A percentile compares a stretch with the other conserved stretches of the same genome.
phyloP scores from a whole-genome alignment of 2,888 invertebrate genomes.

The Bibio marci region DNA sequence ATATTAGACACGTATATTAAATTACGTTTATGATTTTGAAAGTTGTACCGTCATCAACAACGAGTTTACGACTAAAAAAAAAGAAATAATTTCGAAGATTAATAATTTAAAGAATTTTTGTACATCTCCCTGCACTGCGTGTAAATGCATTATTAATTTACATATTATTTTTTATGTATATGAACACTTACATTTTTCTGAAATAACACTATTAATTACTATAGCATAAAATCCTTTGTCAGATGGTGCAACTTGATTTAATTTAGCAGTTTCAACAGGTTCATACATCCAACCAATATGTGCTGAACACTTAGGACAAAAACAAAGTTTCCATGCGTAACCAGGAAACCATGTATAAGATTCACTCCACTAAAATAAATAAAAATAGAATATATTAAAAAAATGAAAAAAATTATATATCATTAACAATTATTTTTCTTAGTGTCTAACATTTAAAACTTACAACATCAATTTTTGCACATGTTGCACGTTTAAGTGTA shows the following conservation, averaged over 20 bases:
- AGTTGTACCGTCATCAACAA: slow-evolving; percentile 4
- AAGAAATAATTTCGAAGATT: not conserved
- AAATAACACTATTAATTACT: slow-evolving; percentile 20
- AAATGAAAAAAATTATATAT: no score
- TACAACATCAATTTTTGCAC: slow-evolving; percentile 35
- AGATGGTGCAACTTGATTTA: slow-evolving; percentile 15
- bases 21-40: no score
- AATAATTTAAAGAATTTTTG: not conserved
- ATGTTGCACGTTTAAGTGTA: slow-evolving; percentile 34
- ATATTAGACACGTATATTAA: no score
- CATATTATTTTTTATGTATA: not conserved
- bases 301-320: slow-evolving; percentile 41
- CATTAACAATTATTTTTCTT: no score
- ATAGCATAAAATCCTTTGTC: slow-evolving; percentile 24
- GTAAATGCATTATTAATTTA: not conserved
- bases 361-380: slow-evolving; percentile 31
- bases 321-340: slow-evolving; percentile 42
- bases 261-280: slow-evolving; percentile 21
- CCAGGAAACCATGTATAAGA: slow-evolving; percentile 49
- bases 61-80: slow-evolving; percentile 7
- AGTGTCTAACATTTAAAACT: no score
- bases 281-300: slow-evolving; percentile 46
- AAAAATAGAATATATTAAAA: slow-evolving; percentile 6
- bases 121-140: not conserved
- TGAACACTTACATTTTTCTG: slow-evolving; percentile 22